phyloP scores from a whole-genome alignment of 2,797 vertebrate species.

The Sphaeramia orbicularis region DNA sequence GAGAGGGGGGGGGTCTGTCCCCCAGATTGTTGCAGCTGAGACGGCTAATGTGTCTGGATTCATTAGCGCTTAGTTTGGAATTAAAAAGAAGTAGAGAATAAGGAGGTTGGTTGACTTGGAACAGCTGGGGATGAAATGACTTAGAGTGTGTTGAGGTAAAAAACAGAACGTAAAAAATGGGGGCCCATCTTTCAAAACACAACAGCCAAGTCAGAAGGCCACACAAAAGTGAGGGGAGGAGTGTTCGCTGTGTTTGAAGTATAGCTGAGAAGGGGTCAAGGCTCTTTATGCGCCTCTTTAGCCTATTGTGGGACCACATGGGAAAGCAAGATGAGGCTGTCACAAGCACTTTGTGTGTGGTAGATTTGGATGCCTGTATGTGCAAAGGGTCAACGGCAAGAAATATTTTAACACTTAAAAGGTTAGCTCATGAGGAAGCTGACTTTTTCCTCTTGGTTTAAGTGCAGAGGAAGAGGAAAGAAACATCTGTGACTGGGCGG shows the following conservation, averaged over 20 bases:
- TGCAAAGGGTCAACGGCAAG: conserved; percentile 53
- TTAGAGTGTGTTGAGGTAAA: conserved; percentile 41
- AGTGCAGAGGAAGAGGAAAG: conserved; percentile 15
- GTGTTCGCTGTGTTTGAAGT: conserved; percentile 76
- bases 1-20: conserved; percentile 45
- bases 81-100: conserved; percentile 53
- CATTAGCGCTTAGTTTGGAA: conserved; percentile 74
- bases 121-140: conserved; percentile 67
- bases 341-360: conserved; percentile 69
- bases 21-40: conserved; percentile 68
- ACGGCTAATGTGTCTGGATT: conserved; percentile 52
- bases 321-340: conserved; percentile 73
- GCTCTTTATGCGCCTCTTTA: conserved; percentile 67
- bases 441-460: conserved; percentile 29
- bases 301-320: conserved; percentile 73
- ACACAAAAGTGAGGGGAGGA: conserved; percentile 81
- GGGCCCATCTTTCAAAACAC: conserved; percentile 61
- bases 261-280: conserved; percentile 68
- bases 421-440: conserved; percentile 30
- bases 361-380: conserved; percentile 56
- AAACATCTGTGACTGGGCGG: conserved; percentile 59
- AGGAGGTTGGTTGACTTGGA: conserved; percentile 58
- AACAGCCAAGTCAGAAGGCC: conserved; percentile 76
- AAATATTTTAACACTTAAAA: conserved; percentile 56
- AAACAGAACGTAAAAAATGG: conserved; percentile 59